Percentiles rank a stretch among this genome's conserved stretches.
These are phyloP conservation scores for Leptogaster cylindrica DNA, from an alignment of 2,888 invertebrate genomes.

Conservation along the genomic window DNA sequence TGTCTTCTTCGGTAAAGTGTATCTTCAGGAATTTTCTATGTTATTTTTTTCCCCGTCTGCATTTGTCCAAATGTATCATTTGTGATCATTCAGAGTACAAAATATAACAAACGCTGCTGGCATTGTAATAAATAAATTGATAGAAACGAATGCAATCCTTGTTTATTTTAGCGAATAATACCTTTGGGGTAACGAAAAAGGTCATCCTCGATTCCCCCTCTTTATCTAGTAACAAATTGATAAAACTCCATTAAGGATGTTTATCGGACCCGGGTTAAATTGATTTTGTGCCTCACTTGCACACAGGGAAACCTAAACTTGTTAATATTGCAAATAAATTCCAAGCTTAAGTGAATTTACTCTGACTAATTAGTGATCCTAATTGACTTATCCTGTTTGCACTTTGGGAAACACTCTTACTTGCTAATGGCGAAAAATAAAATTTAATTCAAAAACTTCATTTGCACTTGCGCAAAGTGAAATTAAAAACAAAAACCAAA, in stretches of 20 bases:
- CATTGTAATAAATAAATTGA: conserved; percentile 37
- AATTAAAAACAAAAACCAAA: too few relatives aligned
- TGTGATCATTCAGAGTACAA: not conserved
- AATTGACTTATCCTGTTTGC: too few relatives aligned
- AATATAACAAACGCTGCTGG: conserved; percentile 32
- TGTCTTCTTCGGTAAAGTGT: conserved; percentile 6
- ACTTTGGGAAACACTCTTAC: too few relatives aligned
- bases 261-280: conserved; percentile 17
- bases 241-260: conserved; percentile 34
- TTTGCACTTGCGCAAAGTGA: too few relatives aligned
- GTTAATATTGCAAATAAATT: too few relatives aligned
- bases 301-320: too few relatives aligned
- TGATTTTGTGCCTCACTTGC: conserved; percentile 5
- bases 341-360: not conserved
- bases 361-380: too few relatives aligned
- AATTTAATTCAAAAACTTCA: too few relatives aligned
- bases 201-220: not conserved
- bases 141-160: conserved; percentile 30
- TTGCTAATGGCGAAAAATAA: too few relatives aligned
- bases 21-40: conserved; percentile 11
- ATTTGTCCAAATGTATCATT: conserved; percentile 25
- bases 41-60: conserved; percentile 23
- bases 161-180: conserved; percentile 29
- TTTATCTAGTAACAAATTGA: conserved; percentile 18
- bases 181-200: conserved; percentile 21